Base-by-base conservation (phyloP, 2,113 vertebrate species). In the Apaloderma vittatum region DNA sequence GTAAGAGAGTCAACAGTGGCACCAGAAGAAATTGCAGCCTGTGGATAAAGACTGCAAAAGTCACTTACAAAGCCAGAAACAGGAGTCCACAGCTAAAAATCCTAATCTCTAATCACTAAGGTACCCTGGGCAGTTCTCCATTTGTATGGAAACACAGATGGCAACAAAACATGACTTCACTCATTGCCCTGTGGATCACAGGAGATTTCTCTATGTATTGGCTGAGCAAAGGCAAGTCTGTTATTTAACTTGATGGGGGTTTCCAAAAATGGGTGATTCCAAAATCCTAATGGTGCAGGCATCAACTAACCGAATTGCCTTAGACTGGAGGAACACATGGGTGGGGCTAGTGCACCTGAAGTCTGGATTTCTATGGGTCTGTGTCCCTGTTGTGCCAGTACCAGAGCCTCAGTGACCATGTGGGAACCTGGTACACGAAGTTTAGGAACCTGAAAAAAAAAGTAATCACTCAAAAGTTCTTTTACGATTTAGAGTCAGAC, bases 401-500 rank as follows among this genome's bases (percentile, higher is more conserved):
- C 19, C 22, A 36, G 67, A 5, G 2, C 34, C 48, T 66, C 7
- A 0, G 27, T 63, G 72, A 86, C 78, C 62, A 21, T 0, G 0
- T n/a, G 43, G 37, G 68, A 94, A 92, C 54, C 59, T 55, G 19
- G 83, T 63, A 73, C 18, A 21, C 32, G 55, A 66, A 91, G 37
- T 94, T 90, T 74, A 72, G 78, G 77, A 93, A 91, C 78, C 55
- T 63, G 86, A 75, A 21, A 80, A 73, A 94, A 88, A 88, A 73
- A n/a, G n/a, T 46, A 86, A 66, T 88, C 78, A 62, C 79, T 88
- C 46, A 59, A 17, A 94, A 82, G 75, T 40, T 40, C 40, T 40
- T 40, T 40, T 40, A 40, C 40, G 12, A 40, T 40, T 40, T 40
- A 40, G 40, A 40, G 40, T 40, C 58, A 95, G 86, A 94, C 92